Evolutionary conservation across 2,888 invertebrate genomes (phyloP), one percentile per base, ranked within the genome.

Genomic region (Platycheirus albimanus): DNA sequence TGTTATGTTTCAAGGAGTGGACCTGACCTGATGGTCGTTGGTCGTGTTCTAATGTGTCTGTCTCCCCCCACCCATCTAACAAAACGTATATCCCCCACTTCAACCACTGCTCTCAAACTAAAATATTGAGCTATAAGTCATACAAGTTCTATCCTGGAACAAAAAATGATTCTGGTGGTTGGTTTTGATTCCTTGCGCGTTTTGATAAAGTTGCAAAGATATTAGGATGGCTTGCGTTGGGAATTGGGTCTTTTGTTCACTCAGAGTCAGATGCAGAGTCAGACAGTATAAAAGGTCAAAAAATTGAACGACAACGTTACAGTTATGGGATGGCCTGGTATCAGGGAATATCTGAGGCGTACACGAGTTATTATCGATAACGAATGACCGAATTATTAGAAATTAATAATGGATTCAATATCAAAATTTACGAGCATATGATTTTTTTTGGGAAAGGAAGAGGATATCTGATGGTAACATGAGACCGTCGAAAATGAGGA

Each of bases 301-400:
- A 43, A 36, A 52, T 19, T 17, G 33, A 11, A 49, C n/a, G n/a
- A n/a, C n/a, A n/a, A n/a, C n/a, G n/a, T n/a, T n/a, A 70, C 20
- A 36, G 45, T 81, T 67, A 83, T 77, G n/a, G n/a, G n/a, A n/a
- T n/a, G 72, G 81, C 77, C 41, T 33, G 67, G 72, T 67, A 83
- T 83, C 71, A 77, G 77, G 81, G 54, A 61, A 67, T 61, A 47
- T 72, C 47, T 77, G 77, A 77, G 67, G 81, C 71, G 77, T 69
- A 43, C 47, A 71, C 52, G 51, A 66, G 70, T 74, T 78, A 78
- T 83, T 74, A 83, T 83, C 72, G 78, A 74, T 78, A 83, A 78
- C 83, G 63, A 83, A 83, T 83, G 78, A 78, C 72, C 77, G 64
- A 83, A 69, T 83, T 78, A 83, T 83, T 83, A 78, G 66, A 78